These are phyloP conservation scores for Campylomormyrus tamandua DNA, from an alignment of 2,113 vertebrate species.

Conservation along the genomic window DNA sequence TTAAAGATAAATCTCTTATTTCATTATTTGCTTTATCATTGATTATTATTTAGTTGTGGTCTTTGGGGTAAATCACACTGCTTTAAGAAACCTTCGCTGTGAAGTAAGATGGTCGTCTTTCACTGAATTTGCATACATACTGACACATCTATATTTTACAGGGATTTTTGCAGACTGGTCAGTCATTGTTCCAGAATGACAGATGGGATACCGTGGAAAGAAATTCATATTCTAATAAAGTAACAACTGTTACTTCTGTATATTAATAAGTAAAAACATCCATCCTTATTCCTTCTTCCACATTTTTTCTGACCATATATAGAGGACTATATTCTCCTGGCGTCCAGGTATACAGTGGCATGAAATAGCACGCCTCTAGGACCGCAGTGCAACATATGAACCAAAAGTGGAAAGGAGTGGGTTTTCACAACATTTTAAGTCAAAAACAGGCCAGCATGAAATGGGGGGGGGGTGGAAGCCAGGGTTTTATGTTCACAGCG, in stretches of 20 bases:
- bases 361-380: background rate
- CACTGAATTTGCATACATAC: constrained; percentile 2
- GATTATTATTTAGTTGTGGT: background rate
- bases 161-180: background rate
- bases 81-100: background rate
- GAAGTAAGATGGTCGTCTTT: background rate
- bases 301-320: background rate
- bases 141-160: constrained; percentile 9
- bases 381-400: background rate
- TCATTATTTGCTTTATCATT: background rate
- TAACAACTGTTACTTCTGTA: background rate
- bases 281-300: background rate
- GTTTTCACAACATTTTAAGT: background rate
- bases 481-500: background rate
- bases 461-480: background rate
- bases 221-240: background rate
- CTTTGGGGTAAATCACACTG: background rate
- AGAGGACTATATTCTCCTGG: background rate
- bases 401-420: background rate
- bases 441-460: background rate
- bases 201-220: constrained; percentile 2
- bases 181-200: constrained; percentile 9
- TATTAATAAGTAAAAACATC: background rate
- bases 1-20: background rate
- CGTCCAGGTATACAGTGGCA: background rate